Base-by-base conservation (phyloP, 1,140 invertebrate genomes). In the Papilio machaon region DNA sequence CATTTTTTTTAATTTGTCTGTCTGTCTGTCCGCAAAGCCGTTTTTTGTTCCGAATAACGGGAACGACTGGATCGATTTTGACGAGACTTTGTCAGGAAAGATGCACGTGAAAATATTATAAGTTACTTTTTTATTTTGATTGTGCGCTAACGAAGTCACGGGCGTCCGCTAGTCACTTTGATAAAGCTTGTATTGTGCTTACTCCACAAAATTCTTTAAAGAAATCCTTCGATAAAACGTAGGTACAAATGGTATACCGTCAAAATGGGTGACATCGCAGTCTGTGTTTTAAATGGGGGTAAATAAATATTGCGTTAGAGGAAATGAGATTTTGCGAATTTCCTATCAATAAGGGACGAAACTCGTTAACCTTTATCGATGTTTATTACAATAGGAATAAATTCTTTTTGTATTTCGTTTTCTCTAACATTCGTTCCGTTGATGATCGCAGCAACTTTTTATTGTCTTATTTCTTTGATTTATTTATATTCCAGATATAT, bases 301-400 rank as follows among this genome's bases (percentile, higher is more conserved):
- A 70, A 70, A 70, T 70, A 70, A 70, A 70, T 70, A 70, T 70
- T 70, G 64, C 64, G 64, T 70, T 70, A 77, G 49, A 77, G 75
- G 75, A 54, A 77, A 54, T 54, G 75, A 77, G 52, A 77, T 77
- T 77, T 77, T 77, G 30, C 52, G 52, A 77, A 77, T 77, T 77
- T 77, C 75, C 75, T 30, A 77, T 77, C 47, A 77, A 77, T 77
- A 54, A 77, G 75, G 75, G 75, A 77, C 49, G 52, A 54, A 77
- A 54, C 75, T 77, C 75, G 75, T 77, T 77, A 77, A 77, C 47
- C 75, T 77, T 77, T 77, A 77, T 77, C 75, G 58, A 58, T 77
- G 52, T 77, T 77, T 77, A 77, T 77, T 77, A 54, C 52, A 30
- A 77, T 58, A 49, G 52, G 75, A 77, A 77, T 77, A 77, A 70